Evolutionary conservation across 2,797 vertebrate species (phyloP), one percentile per base, ranked within the genome.

Genomic region (Sorex maritimensis): DNA sequence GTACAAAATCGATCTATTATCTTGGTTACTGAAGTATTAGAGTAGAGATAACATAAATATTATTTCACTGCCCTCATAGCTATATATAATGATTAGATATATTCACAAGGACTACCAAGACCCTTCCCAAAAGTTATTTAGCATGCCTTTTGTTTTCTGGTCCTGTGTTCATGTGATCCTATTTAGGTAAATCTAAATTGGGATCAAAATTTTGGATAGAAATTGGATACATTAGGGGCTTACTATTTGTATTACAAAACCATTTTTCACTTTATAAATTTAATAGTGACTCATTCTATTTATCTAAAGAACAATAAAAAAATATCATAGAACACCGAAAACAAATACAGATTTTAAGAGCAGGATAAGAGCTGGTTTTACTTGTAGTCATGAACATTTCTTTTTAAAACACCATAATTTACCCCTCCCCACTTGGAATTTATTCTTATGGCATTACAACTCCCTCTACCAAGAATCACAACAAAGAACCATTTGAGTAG

Each of bases 401-500:
- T 81, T 92, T 90, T 58, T 34, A 84, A 91, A 88, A 92, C 2
- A 12, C 55, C 74, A 81, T 91, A 82, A 91, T 71, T 92, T 71
- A 87, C 46, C 26, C 34, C 63, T 81, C 71, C 38, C 13, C 73
- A 5, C 41, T 0, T 28, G 84, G 72, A 81, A 92, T 81, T 85
- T 85, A 49, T 78, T 71, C 65, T 91, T 63, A 26, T 73, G 61
- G 68, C 38, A 38, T 89, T 78, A 79, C 75, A 78, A 34, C 63
- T 83, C 58, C 80, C 81, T 38, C 38, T 93, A 82, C 81, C 72
- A 65, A 86, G 49, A 69, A 95, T 79, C 89, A 89, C 86, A 94
- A 94, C 87, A 96, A 95, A 96, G 94, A 86, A 55, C 52, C 94
- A 93, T 95, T 92, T 93, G 91, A 97, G 93, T 89, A 96, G 96